Evolutionary conservation across 2,797 vertebrate genomes (phyloP).

Genomic region (Meda fulgida): DNA sequence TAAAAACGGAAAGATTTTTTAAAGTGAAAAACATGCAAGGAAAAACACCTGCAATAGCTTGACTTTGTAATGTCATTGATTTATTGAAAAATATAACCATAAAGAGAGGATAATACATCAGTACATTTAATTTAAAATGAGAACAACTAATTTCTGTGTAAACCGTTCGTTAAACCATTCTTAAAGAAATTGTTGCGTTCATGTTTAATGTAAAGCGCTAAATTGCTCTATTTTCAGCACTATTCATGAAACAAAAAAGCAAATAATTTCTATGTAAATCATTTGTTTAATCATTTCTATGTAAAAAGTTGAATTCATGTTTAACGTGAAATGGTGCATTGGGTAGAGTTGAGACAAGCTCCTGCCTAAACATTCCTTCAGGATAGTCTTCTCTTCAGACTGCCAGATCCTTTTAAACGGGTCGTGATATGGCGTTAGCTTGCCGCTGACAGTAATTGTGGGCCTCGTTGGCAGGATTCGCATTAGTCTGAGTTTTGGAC

Average conservation of each 20-base stretch:
- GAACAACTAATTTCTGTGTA: background rate
- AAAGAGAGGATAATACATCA: too few relatives aligned
- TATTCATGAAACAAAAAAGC: background rate
- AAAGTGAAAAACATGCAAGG: too few relatives aligned
- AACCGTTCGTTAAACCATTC: background rate
- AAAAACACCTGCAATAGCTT: too few relatives aligned
- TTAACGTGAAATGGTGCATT: background rate
- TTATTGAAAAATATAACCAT: too few relatives aligned
- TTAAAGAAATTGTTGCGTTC: background rate
- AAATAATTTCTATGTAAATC: background rate
- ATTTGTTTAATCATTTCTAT: background rate
- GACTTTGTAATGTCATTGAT: too few relatives aligned
- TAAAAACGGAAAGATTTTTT: too few relatives aligned
- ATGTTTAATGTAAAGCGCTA: background rate
- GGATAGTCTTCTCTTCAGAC: constrained; percentile 33
- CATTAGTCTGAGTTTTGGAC: constrained; percentile 32
- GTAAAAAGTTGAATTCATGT: background rate
- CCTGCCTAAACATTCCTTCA: background rate
- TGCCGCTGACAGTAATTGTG: constrained; percentile 68
- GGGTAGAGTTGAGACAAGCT: background rate
- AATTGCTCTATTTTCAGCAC: background rate
- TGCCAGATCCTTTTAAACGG: constrained; percentile 68
- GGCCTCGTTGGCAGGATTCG: constrained; percentile 59
- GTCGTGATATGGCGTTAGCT: constrained; percentile 72
- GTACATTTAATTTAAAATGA: too few relatives aligned